phyloP scores from a whole-genome alignment of 2,113 vertebrate species.

The Sphyrna mokarran region DNA sequence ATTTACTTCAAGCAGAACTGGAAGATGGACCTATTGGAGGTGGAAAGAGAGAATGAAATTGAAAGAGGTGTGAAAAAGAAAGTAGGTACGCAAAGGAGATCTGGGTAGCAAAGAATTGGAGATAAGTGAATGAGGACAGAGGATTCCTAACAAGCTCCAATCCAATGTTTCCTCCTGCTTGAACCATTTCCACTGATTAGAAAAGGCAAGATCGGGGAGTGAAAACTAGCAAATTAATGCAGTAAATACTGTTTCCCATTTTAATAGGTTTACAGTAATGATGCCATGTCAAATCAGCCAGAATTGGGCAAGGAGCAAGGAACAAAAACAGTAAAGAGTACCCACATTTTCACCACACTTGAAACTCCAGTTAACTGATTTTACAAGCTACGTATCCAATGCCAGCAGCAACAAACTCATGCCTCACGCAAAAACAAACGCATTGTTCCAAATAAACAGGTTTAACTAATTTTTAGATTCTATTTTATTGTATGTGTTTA shows the following conservation, averaged over 20 bases:
- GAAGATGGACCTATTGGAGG: neutral
- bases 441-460: neutral
- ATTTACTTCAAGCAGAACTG: neutral
- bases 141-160: neutral
- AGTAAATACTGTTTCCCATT: neutral
- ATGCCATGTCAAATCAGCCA: neutral
- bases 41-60: neutral
- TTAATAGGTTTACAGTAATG: neutral
- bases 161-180: neutral
- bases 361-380: neutral
- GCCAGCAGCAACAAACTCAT: neutral
- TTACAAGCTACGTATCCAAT: neutral
- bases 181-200: neutral
- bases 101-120: neutral
- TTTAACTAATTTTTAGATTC: neutral
- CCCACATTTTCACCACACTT: neutral
- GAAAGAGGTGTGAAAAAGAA: neutral
- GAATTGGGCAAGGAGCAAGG: neutral
- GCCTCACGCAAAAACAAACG: neutral
- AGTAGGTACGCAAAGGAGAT: neutral
- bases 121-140: neutral
- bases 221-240: neutral
- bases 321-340: neutral
- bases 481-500: conserved; percentile 4
- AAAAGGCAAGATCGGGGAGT: too few relatives aligned